Evolutionary conservation across 2,888 invertebrate species (phyloP).

Genomic region (Rosalia funebris): DNA sequence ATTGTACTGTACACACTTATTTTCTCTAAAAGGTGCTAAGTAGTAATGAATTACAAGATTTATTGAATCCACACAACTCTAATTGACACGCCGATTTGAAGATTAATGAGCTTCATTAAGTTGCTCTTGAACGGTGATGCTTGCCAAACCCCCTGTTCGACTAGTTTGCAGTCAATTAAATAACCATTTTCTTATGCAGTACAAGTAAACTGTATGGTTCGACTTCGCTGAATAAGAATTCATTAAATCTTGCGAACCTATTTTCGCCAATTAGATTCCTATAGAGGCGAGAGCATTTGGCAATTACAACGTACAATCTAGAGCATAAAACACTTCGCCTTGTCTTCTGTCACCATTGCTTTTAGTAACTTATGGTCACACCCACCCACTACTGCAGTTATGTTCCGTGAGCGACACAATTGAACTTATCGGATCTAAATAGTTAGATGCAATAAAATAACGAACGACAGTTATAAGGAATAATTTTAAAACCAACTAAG

Average conservation of each 20-base stretch:
- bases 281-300: too few relatives aligned
- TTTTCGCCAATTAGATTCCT: not conserved
- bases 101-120: conserved; percentile 28
- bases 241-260: not conserved
- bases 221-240: not conserved
- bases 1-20: conserved; percentile 34
- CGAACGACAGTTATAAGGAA: too few relatives aligned
- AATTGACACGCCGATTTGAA: conserved; percentile 34
- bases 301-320: too few relatives aligned
- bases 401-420: too few relatives aligned
- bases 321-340: too few relatives aligned
- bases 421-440: too few relatives aligned
- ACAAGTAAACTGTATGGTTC: not conserved
- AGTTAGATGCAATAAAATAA: too few relatives aligned
- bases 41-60: conserved; percentile 36
- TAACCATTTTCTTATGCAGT: not conserved
- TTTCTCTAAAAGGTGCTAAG: conserved; percentile 35
- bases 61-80: conserved; percentile 28
- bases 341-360: too few relatives aligned
- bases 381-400: too few relatives aligned
- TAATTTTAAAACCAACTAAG: too few relatives aligned
- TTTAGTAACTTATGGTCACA: too few relatives aligned
- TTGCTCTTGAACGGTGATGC: conserved; percentile 15
- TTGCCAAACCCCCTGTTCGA: conserved; percentile 10
- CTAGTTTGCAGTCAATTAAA: conserved; percentile 4